These are phyloP conservation scores for Rhagonycha fulva DNA, from an alignment of 2,888 invertebrate species.

Conservation along the genomic window DNA sequence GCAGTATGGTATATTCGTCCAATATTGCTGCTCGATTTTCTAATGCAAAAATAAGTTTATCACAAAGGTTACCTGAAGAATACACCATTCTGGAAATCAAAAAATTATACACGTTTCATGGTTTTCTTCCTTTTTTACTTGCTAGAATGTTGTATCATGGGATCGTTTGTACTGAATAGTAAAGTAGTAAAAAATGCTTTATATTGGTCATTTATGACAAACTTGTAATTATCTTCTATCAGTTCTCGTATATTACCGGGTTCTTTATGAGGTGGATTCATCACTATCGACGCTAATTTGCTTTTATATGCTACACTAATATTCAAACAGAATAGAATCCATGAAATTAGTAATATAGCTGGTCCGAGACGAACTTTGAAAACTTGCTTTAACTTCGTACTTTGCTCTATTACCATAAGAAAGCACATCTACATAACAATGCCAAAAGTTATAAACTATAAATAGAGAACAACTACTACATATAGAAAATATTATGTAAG, in stretches of 20 bases:
- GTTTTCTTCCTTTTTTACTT: background rate
- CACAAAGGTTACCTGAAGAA: conserved; percentile 14
- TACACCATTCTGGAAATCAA: background rate
- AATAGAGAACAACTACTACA: background rate
- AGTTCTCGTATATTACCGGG: conserved; percentile 19
- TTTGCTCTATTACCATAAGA: conserved; percentile 13
- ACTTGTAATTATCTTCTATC: conserved; percentile 14
- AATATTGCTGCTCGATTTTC: conserved; percentile 22
- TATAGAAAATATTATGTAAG: background rate
- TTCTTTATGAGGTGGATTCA: conserved; percentile 26
- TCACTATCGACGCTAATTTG: conserved; percentile 20
- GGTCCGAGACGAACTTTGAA: conserved; percentile 5
- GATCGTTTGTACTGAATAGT: conserved; percentile 12
- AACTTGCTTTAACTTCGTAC: conserved; percentile 3
- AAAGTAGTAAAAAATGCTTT: conserved; percentile 20
- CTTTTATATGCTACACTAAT: conserved; percentile 26
- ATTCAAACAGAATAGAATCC: conserved; percentile 23
- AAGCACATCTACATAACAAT: conserved; percentile 4
- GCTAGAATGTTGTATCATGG: conserved; percentile 5
- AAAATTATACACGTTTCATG: background rate
- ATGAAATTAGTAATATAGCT: conserved; percentile 12
- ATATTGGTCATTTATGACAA: conserved; percentile 20
- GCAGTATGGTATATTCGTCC: conserved; percentile 26
- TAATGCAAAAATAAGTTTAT: conserved; percentile 22
- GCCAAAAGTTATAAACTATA: background rate